A percentile compares a stretch with the other conserved stretches of the same genome.
These are phyloP conservation scores for Zeus faber DNA, from an alignment of 2,113 vertebrate genomes.

Conservation along the genomic window DNA sequence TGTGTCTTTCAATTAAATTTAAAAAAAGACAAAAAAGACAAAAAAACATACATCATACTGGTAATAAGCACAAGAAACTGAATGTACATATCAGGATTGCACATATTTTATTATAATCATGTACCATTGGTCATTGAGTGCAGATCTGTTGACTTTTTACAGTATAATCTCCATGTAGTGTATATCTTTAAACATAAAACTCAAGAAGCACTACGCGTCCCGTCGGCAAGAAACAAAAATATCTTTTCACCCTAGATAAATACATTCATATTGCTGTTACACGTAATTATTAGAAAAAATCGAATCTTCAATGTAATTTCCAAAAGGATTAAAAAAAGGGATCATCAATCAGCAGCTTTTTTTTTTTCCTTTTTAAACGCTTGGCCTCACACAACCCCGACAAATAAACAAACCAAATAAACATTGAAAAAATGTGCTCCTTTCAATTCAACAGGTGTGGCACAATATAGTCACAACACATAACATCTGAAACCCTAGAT, in stretches of 20 bases:
- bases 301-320: neutral
- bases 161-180: constrained; percentile 32
- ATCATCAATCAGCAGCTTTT: too few relatives aligned
- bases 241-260: constrained; percentile 34
- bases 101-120: constrained; percentile 48
- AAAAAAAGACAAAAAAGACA: neutral
- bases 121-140: constrained; percentile 26
- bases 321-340: neutral
- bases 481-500: too few relatives aligned
- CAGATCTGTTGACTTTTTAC: constrained; percentile 4
- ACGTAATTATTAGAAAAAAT: too few relatives aligned
- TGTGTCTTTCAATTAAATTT: neutral
- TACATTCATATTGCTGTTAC: constrained; percentile 4
- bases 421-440: neutral
- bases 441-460: too few relatives aligned
- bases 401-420: constrained; percentile 12
- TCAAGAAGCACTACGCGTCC: neutral
- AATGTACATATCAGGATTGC: constrained; percentile 10
- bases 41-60: too few relatives aligned
- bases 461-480: too few relatives aligned
- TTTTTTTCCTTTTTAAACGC: neutral
- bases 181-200: constrained; percentile 15
- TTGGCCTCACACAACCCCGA: neutral
- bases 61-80: constrained; percentile 5
- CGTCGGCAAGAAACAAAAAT: constrained; percentile 21